Conservation (phyloP, 2,797 vertebrate species). For the Gobio occitaniae region DNA sequence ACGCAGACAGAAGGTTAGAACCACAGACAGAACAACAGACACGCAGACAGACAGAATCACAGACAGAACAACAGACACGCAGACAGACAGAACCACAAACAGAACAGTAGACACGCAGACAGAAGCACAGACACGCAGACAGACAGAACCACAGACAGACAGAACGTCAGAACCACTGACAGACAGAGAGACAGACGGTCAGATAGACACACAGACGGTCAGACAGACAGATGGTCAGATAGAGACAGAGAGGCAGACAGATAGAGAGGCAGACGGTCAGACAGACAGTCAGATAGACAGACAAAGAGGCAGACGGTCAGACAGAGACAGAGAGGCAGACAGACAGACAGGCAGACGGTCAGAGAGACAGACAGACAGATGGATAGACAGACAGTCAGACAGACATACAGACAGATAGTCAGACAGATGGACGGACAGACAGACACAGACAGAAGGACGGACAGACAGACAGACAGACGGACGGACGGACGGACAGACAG, state of each 20-base stretch:
- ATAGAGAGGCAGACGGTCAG: not conserved
- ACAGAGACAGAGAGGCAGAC: not conserved
- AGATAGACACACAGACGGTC: slow-evolving; percentile 43
- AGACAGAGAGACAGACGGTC: no score
- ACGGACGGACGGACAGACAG: slow-evolving; percentile 66
- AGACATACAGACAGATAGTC: no score
- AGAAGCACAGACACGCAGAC: no score
- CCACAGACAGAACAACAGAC: no score
- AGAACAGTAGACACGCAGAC: no score
- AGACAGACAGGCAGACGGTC: not conserved
- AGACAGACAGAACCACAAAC: no score
- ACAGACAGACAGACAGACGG: not conserved
- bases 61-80: no score
- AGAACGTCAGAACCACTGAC: no score
- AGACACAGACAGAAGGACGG: not conserved
- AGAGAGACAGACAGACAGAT: slow-evolving; percentile 77
- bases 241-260: not conserved
- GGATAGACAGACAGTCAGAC: not conserved
- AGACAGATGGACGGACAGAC: not conserved
- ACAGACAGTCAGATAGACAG: not conserved
- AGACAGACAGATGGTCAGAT: no score
- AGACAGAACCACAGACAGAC: no score
- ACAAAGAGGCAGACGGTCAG: not conserved
- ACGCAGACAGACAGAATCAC: no score
- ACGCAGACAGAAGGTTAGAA: no score